Evolutionary conservation across 2,888 invertebrate species (phyloP), one percentile per base, ranked within the genome.

Genomic region (Drosophila limbata): DNA sequence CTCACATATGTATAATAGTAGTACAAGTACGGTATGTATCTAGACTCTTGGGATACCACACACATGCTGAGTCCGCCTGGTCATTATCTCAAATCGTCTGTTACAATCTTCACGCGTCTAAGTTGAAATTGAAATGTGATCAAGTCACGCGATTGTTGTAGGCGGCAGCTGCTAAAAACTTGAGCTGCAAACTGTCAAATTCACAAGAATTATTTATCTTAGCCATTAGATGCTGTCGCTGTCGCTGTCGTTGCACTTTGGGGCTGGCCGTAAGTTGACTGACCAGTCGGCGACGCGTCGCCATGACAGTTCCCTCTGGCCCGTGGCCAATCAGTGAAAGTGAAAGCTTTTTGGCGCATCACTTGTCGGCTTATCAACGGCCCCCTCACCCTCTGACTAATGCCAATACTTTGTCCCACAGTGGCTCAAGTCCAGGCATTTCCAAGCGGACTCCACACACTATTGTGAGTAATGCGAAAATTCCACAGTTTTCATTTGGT

Each of bases 61-160:
- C 76, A 79, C 56, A 69, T 67, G 72, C 80, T 69, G 69, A 48
- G 47, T 60, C 60, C 59, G 70, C 57, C 79, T 70, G 70, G 55
- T 52, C 52, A 79, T 84, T 69, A 79, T 77, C 67, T 69, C 35
- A 44, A 64, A 81, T 55, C 51, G 60, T 44, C 48, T 56, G 63
- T 68, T 62, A 66, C 48, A 61, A 63, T 53, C 51, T 69, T 50
- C 40, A 73, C 56, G 67, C 79, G 59, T 70, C 57, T 53, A 57
- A 61, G 64, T 69, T 62, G 48, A 19, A 56, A 55, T 44, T 39
- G 45, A 72, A 76, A 84, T 73, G 70, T 39, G 65, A 71, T 73
- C 70, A 39, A 71, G 71, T 78, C 81, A 81, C 79, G 80, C 85
- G 65, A 76, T 71, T 61, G 40, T 50, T 59, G 48, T 37, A 52